Base-by-base conservation (phyloP, 2,113 vertebrate species). In the Cygnus atratus region DNA sequence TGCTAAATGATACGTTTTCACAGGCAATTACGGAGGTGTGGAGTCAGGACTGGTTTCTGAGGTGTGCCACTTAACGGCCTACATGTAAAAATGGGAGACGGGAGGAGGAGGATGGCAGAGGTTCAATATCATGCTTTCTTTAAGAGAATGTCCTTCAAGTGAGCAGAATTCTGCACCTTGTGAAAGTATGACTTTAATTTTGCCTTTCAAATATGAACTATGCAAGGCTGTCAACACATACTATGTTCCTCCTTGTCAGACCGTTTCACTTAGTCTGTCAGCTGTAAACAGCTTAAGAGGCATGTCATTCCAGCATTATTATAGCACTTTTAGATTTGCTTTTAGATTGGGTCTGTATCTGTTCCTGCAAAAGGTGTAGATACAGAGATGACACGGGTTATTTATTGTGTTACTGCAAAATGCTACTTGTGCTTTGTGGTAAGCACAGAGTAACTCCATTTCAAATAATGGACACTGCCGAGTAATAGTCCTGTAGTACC, bases 211-310 rank as follows among this genome's bases (percentile, higher is more conserved):
- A 96, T 94, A 91, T 74, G 87, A 97, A 91, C 95, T 92, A 89
- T 96, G 95, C 89, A 95, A 74, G 74, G 78, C 85, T 97, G 97
- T 96, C 97, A 96, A 73, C 92, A 84, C 85, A 74, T 90, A 57
- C 96, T 85, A 88, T 92, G 93, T 90, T 96, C 95, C 94, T 95
- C 80, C 96, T 88, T 97, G 96, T 97, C 95, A 97, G 95, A 68
- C 87, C 58, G 76, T 96, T 97, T 97, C 93, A 91, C 95, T 97
- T 92, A 88, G 68, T 81, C 92, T 97, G 97, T 96, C 97, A 97
- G 91, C 95, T 97, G 97, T 96, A 97, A 97, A 97, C 95, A 97
- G 96, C 93, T 97, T 97, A 97, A 97, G 96, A 96, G 96, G 94
- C 97, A 96, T 97, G 96, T 96, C 97, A 96, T 97, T 92, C 87